Base-by-base conservation (phyloP, 1,140 invertebrate species). In the Pachypsylla venusta region DNA sequence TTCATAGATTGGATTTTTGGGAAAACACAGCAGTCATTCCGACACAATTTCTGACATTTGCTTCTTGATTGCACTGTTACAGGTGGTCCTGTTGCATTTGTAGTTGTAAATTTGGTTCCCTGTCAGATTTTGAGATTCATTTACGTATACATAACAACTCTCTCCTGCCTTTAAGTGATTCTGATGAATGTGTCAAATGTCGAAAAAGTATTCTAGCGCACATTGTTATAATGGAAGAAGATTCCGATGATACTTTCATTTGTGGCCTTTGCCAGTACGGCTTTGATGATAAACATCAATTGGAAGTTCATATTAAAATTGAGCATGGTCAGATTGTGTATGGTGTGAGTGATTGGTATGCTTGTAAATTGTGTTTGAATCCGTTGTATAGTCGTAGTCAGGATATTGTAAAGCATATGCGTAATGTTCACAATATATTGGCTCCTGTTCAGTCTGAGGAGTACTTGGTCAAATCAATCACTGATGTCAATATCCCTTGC, bases 91-190 rank as follows among this genome's bases (percentile, higher is more conserved):
- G 42, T 48, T 48, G 42, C 42, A 48, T 48, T 10, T 48, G 42
- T 48, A 48, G 42, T 48, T n/a, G 42, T 19, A 48, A 48, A 48
- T 48, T 48, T 22, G 42, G 42, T 48, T 48, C 42, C 22, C 42
- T 22, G 16, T 22, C 16, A 48, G 42, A 48, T 48, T 48, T 48
- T n/a, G 42, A 22, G 16, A n/a, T 48, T 22, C 42, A 48, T 22
- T 48, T 4, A 19, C 16, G 42, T 19, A 19, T 48, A 22, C 42
- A 48, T 48, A 48, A n/a, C n/a, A 48, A 48, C 16, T n/a, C n/a
- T n/a, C n/a, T n/a, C n/a, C n/a, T n/a, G n/a, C n/a, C n/a, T n/a
- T n/a, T n/a, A n/a, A 19, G 16, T 48, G 42, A 48, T 19, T 19
- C 16, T 5, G 7, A 48, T 19, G 42, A 19, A n/a, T 48, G 42